These are phyloP conservation scores for Steinernema carpocapsae DNA, from an alignment of 2,888 invertebrate species.

Conservation along the genomic window DNA sequence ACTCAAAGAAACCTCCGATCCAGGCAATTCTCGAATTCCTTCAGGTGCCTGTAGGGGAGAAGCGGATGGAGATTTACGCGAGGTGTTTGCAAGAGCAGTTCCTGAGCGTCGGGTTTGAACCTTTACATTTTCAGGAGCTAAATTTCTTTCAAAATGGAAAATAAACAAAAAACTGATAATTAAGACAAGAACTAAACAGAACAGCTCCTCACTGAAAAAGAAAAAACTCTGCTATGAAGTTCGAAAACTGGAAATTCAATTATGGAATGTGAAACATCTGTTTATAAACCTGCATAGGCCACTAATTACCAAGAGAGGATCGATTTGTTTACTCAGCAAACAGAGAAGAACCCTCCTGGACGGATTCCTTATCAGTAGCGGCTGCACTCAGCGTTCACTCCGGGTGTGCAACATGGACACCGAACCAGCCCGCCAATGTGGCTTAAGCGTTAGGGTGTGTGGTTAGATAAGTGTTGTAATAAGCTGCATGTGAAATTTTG, in stretches of 20 bases:
- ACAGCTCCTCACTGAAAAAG: no score
- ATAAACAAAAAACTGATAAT: no score
- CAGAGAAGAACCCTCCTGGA: background rate
- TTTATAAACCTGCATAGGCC: no score
- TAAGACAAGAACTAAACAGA: no score
- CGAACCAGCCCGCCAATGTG: slow-evolving; percentile 7
- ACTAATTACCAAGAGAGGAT: no score
- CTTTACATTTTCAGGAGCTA: slow-evolving; percentile 72
- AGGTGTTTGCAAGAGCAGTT: slow-evolving; percentile 84
- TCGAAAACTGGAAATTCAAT: no score
- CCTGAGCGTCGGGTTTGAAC: slow-evolving; percentile 86
- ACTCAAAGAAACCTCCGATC: slow-evolving; percentile 93
- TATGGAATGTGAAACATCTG: no score
- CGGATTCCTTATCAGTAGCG: background rate
- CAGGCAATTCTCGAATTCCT: slow-evolving; percentile 72
- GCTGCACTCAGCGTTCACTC: no score
- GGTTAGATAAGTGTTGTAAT: no score
- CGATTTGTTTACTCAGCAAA: slow-evolving; percentile 21
- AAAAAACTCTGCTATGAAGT: no score
- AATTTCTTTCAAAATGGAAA: slow-evolving; percentile 47
- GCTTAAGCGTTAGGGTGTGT: slow-evolving; percentile 14
- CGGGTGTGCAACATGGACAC: slow-evolving; percentile 26
- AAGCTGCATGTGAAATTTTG: no score
- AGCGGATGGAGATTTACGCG: slow-evolving; percentile 85
- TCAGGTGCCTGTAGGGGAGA: slow-evolving; percentile 70